Base-by-base conservation (phyloP, 2,797 vertebrate genomes). In the Chelidonichthys spinosus region DNA sequence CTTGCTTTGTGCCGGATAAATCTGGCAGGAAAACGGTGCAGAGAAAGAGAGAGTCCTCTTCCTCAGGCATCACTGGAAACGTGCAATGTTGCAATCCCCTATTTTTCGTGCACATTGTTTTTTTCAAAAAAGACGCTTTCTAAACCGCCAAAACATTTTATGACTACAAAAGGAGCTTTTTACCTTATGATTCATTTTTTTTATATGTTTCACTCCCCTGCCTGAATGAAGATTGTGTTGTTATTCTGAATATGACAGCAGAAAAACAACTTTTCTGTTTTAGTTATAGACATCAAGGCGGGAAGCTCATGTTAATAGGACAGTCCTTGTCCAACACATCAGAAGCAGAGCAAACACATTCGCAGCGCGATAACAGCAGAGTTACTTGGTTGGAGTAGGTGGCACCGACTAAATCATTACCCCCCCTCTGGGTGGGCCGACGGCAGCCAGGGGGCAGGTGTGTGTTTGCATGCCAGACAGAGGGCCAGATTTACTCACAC, bases 191-290 rank as follows among this genome's bases (percentile, higher is more conserved):
- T 64, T 64, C 0, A 10, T 39, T 63, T 63, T 63, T 56, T 32
- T 44, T 14, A 7, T 14, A 43, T 61, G 56, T 79, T 72, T 74
- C 5, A 43, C 13, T 72, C 61, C 42, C 15, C n/a, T 52, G 42
- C 50, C 44, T 71, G 52, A 70, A 60, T 66, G 36, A 71, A 36
- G 33, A 74, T 79, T 55, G 49, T 66, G 62, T 81, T 72, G 17
- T 65, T 84, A 65, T 66, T 68, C 39, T 69, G 59, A 68, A 64
- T 52, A 42, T 73, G 76, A 77, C 72, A 82, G 68, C 15, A 67
- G 32, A 61, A 86, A 82, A 81, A 65, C 53, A 85, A 76, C 37
- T 70, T 71, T 76, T 76, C 36, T 43, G 65, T 82, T 73, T 65
- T 25, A 40, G 62, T 44, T 75, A 54, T 40, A 69, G 36, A 85